These are phyloP conservation scores for Physocephala rufipes DNA, from an alignment of 2,888 invertebrate genomes.

Conservation along the genomic window DNA sequence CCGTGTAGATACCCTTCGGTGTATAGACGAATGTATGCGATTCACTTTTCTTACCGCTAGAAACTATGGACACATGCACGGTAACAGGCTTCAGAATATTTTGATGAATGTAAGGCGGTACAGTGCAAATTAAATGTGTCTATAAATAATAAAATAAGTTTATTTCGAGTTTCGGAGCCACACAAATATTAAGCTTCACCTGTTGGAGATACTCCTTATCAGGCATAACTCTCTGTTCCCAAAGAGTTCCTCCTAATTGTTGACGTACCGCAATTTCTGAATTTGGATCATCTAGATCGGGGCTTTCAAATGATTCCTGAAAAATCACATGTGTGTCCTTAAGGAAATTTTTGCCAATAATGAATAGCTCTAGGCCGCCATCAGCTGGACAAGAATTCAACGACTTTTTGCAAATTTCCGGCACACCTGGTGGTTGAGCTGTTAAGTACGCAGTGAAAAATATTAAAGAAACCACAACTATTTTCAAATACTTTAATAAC, in stretches of 20 bases:
- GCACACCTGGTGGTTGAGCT: conserved; percentile 93
- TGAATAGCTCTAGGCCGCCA: conserved; percentile 86
- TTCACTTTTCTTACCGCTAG: conserved; percentile 87
- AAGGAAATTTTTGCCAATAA: conserved; percentile 90
- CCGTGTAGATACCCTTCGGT: conserved; percentile 67
- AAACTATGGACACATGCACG: conserved; percentile 81
- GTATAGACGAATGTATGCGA: conserved; percentile 86
- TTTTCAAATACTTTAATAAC: not conserved
- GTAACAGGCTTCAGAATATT: conserved; percentile 75
- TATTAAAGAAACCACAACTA: not conserved
- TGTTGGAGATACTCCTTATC: conserved; percentile 91
- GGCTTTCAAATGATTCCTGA: conserved; percentile 62
- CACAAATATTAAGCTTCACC: conserved; percentile 66
- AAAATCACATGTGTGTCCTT: conserved; percentile 89
- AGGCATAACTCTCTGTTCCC: conserved; percentile 85
- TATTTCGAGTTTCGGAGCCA: not conserved
- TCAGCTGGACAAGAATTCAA: conserved; percentile 79
- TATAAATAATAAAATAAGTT: conserved; percentile 60
- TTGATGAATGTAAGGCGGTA: conserved; percentile 78
- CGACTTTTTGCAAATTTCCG: conserved; percentile 91
- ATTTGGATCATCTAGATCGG: conserved; percentile 50
- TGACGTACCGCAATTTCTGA: conserved; percentile 56
- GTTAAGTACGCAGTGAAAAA: conserved; percentile 42
- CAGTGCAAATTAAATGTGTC: conserved; percentile 88
- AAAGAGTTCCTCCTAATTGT: conserved; percentile 67